Base-by-base conservation (phyloP, 1,140 invertebrate genomes). In the Drosophila virilis region DNA sequence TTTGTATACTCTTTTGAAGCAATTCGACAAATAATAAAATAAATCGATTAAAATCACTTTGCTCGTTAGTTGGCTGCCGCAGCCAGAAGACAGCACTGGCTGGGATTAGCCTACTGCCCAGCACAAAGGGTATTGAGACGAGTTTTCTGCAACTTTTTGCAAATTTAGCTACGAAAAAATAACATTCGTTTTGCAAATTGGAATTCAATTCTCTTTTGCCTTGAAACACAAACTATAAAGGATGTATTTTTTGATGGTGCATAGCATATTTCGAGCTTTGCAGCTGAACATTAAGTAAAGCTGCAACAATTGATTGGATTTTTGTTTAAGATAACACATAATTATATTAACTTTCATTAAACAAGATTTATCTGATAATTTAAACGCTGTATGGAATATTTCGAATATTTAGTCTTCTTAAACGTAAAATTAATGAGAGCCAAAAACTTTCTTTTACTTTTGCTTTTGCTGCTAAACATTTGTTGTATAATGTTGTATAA, bases 21-120 rank as follows among this genome's bases (percentile, higher is more conserved):
- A 71, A 66, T 52, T 37, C 43, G 45, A 67, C 32, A 57, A 64
- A 46, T 17, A 50, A 58, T 48, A 66, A 86, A 68, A 82, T 64
- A 78, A 86, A 85, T 74, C 83, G 75, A 83, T 82, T 86, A 76
- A 86, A 86, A 86, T 86, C 82, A 88, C 72, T 86, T 86, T 77
- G 67, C 76, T 79, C 50, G 64, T 79, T 79, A 88, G 71, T 88
- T 83, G 64, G 62, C 61, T 59, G 32, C 37, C 51, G 22, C 57
- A 69, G 61, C 43, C 48, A 17, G 40, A 58, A 17, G 40, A 58
- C 13, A 45, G 12, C 45, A 6, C 37, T 35, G 8, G 37, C n/a
- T 54, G n/a, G 8, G 51, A 54, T 54, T 54, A 54, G 9, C 32
- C 33, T 8, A 35, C 13, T n/a, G 7, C 9, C n/a, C 6, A 42